Evolutionary conservation across 2,797 vertebrate species (phyloP), one percentile per base, ranked within the genome.

Genomic region (Cygnus olor): DNA sequence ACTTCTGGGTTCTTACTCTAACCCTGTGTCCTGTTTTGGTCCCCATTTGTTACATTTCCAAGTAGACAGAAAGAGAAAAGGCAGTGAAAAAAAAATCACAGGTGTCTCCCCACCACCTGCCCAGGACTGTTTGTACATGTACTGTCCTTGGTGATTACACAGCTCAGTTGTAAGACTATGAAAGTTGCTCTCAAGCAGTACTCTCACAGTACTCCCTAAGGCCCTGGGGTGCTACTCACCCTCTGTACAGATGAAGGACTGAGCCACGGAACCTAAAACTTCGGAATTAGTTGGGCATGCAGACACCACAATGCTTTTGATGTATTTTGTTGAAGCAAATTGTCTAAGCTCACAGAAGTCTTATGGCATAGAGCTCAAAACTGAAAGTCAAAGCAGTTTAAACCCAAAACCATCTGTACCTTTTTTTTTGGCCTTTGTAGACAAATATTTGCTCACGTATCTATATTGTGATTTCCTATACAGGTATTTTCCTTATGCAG

Each of bases 311-410:
- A 20, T 47, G 18, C 34, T 69, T 66, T 42, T 6, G 18, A 95
- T 73, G 6, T 42, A 90, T 32, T n/a, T 0, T 7, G 17, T 42
- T 0, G 0, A 86, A 58, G 58, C 18, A 90, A 81, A 65, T 7
- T 85, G 25, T 10, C 58, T n/a, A 73, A 81, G 53, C 38, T 65
- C 42, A 45, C 28, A 84, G 21, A 51, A 49, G 24, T 42, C 1
- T 9, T 68, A 32, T n/a, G 32, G 3, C 6, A 57, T 6, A 15
- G 38, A 86, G 54, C 38, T 84, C 14, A 85, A 47, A 72, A 79
- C 0, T 51, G 25, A 81, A 70, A 81, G 17, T 5, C 44, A 80
- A 49, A 79, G 22, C 9, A 86, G 54, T 72, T 70, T 66, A 81
- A 74, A 81, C 2, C 3, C 27, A 53, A 27, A 34, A 60, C 6